These are phyloP conservation scores for Cyrtodaria siliqua DNA, from an alignment of 2,888 invertebrate genomes.

Conservation along the genomic window DNA sequence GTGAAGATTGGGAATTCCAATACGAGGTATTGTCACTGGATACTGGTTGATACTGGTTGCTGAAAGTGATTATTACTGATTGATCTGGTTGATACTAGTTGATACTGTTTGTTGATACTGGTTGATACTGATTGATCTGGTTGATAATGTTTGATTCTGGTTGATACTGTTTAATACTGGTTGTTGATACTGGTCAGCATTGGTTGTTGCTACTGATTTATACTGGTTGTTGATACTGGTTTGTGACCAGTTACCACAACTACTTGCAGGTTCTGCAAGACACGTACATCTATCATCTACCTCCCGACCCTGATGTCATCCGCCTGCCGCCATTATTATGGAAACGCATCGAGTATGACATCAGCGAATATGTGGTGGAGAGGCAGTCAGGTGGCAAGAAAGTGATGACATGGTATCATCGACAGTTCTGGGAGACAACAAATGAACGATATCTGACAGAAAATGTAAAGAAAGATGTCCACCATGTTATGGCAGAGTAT, in stretches of 20 bases:
- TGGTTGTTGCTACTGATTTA: too few relatives aligned
- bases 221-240: too few relatives aligned
- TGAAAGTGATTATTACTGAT: too few relatives aligned
- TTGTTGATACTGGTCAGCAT: too few relatives aligned
- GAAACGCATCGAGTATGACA: conserved; percentile 69
- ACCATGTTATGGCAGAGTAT: conserved; percentile 73
- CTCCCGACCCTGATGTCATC: conserved; percentile 74
- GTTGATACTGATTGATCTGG: too few relatives aligned
- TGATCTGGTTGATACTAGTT: too few relatives aligned
- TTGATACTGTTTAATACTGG: too few relatives aligned
- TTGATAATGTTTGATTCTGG: too few relatives aligned
- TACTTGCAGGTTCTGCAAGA: conserved; percentile 75
- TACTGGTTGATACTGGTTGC: too few relatives aligned
- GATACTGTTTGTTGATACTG: too few relatives aligned
- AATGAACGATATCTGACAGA: conserved; percentile 48
- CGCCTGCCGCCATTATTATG: conserved; percentile 76
- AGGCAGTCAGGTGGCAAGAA: conserved; percentile 65
- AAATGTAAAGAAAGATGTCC: conserved; percentile 34
- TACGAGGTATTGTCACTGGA: too few relatives aligned
- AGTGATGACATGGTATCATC: conserved; percentile 77
- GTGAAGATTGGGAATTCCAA: too few relatives aligned
- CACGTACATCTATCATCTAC: conserved; percentile 79
- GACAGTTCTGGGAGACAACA: conserved; percentile 72
- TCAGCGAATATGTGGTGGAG: conserved; percentile 70
- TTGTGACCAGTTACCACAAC: not conserved